Base-by-base conservation (phyloP, 37 sponge, comb jelly and placozoan species). In the Petrosia ficiformis region DNA sequence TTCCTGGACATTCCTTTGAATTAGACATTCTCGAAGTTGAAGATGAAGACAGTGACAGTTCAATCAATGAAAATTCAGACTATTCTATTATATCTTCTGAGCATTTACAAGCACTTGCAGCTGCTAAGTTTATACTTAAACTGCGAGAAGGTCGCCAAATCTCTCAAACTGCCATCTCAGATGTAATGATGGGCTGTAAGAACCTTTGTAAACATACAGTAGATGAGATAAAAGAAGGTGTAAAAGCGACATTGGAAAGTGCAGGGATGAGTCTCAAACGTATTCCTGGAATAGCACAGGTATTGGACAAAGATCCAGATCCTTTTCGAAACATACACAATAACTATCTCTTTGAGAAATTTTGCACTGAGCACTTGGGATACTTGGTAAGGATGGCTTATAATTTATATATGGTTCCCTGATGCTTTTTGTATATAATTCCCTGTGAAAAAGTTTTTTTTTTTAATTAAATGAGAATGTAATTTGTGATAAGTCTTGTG, bases 81-180 rank as follows among this genome's bases (percentile, higher is more conserved):
- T n/a, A n/a, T n/a, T n/a, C n/a, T n/a, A n/a, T n/a, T n/a, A n/a
- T n/a, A n/a, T n/a, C n/a, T n/a, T n/a, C n/a, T n/a, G n/a, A n/a
- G n/a, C n/a, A n/a, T n/a, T n/a, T n/a, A n/a, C n/a, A n/a, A n/a
- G 8, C 22, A 5, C 69, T 19, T 68, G 22, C 32, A 29, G 26
- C 48, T 67, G 69, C 78, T 6, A 48, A 6, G 1, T 79, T 79
- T 44, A 22, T 79, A 1, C 26, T 79, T 8, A 69, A 44, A 6
- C 61, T 79, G 10, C 59, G 16, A 39, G 80, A 79, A 34, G 39
- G 36, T 26, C 2, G 70, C 2, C 59, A 28, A 24, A n/a, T 79
- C 28, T 70, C 80, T 16, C 80, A 79, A 58, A 44, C 41, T 8
- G 80, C 80, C 34, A 2, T 78, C 32, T 48, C 31, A 32, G 69